phyloP scores from a whole-genome alignment of 2,113 vertebrate genomes.

The Scytalopus superciliaris region DNA sequence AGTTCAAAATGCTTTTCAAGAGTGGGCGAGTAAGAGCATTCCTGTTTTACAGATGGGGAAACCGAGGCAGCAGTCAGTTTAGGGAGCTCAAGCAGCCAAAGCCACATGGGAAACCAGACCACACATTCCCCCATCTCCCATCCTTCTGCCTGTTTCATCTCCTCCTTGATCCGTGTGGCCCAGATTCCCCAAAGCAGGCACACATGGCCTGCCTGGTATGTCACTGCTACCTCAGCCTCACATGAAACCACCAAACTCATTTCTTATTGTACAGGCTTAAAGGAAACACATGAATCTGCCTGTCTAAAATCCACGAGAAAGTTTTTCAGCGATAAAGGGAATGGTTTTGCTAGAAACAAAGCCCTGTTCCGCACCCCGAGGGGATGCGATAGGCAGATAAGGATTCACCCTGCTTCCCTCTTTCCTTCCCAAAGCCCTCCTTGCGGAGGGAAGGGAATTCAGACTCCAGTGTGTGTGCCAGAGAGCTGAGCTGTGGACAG shows the following conservation, averaged over 20 bases:
- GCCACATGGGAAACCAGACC: neutral
- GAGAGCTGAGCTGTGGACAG: neutral
- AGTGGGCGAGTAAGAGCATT: neutral
- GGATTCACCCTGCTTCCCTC: slow-evolving; percentile 50
- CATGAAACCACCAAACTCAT: neutral
- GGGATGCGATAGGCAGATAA: slow-evolving; percentile 49
- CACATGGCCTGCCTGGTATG: neutral
- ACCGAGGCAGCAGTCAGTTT: neutral
- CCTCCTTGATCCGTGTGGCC: neutral
- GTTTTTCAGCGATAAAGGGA: neutral
- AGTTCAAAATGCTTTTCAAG: neutral
- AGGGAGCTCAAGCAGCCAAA: neutral
- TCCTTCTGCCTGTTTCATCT: neutral
- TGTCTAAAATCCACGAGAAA: neutral
- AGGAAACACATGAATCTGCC: slow-evolving; percentile 57
- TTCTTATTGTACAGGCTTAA: slow-evolving; percentile 1
- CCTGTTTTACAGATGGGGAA: neutral
- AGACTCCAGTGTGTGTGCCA: neutral
- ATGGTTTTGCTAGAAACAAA: slow-evolving; percentile 67
- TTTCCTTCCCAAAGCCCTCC: slow-evolving; percentile 23
- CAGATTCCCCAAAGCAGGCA: neutral
- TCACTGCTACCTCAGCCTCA: neutral
- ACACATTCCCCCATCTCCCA: neutral
- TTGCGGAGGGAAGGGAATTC: neutral
- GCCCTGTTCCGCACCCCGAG: neutral